Evolutionary conservation across 2,797 vertebrate genomes (phyloP).

Genomic region (Argya squamiceps): DNA sequence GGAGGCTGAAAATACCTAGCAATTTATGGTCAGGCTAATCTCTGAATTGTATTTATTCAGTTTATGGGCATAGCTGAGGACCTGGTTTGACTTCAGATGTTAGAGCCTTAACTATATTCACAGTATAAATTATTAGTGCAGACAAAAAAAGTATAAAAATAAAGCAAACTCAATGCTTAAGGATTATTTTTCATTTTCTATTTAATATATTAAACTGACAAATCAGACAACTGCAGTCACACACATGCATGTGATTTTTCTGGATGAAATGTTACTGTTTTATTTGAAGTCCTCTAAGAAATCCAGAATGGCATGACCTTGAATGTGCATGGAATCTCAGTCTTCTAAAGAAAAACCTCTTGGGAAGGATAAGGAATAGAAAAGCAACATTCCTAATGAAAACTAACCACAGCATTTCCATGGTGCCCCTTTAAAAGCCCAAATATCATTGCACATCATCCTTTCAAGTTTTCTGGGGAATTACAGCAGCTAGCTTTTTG

Average conservation of each 20-base stretch:
- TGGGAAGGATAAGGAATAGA: neutral
- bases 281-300: neutral
- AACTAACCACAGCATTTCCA: neutral
- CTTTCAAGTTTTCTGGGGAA: slow-evolving; percentile 65
- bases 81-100: neutral
- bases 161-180: neutral
- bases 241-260: neutral
- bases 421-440: slow-evolving; percentile 18
- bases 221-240: neutral
- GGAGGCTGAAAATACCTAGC: neutral
- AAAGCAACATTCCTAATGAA: neutral
- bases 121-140: neutral
- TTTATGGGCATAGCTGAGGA: neutral
- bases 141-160: neutral
- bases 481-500: slow-evolving; percentile 57
- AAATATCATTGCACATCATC: slow-evolving; percentile 36
- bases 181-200: neutral
- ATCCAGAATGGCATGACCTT: neutral
- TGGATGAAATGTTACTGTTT: neutral
- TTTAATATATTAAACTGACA: neutral
- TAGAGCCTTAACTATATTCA: neutral
- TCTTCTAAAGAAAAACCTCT: neutral
- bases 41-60: slow-evolving; percentile 28
- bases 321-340: neutral
- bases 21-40: neutral